These are phyloP conservation scores for Himalopsyche kuldschensis DNA, from an alignment of 2,888 invertebrate genomes.

Conservation along the genomic window DNA sequence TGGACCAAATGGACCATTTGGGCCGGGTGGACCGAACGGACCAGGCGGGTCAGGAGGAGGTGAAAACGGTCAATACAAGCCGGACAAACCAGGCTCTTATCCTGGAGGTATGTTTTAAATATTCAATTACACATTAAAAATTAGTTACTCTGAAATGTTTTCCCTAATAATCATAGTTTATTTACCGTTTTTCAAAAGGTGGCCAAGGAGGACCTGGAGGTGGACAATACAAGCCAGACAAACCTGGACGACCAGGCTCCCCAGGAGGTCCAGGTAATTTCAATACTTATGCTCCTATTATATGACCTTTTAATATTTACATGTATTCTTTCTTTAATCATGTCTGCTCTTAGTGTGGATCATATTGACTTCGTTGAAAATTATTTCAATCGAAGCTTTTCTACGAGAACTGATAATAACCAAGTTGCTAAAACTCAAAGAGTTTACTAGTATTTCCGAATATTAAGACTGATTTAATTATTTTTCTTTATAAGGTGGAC, in stretches of 20 bases:
- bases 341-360: too few species aligned
- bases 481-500: not conserved
- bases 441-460: too few species aligned
- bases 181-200: not conserved
- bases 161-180: not conserved
- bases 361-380: too few species aligned
- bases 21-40: slow-evolving; percentile 37
- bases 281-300: too few species aligned
- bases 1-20: slow-evolving; percentile 42
- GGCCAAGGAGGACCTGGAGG: not conserved
- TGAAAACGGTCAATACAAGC: slow-evolving; percentile 26
- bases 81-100: slow-evolving; percentile 5
- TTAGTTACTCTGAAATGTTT: not conserved
- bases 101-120: not conserved
- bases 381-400: too few species aligned
- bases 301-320: too few species aligned
- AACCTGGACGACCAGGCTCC: slow-evolving; percentile 38
- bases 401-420: too few species aligned
- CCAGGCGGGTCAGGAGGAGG: slow-evolving; percentile 12
- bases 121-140: not conserved
- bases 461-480: too few species aligned
- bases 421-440: too few species aligned
- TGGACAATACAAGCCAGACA: not conserved
- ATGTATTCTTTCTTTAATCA: too few species aligned
- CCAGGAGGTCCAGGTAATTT: slow-evolving; percentile 42